Percentiles rank a stretch among this genome's conserved stretches.
These are phyloP conservation scores for Gymnarchus niloticus DNA, from an alignment of 2,113 vertebrate species.

Conservation along the genomic window DNA sequence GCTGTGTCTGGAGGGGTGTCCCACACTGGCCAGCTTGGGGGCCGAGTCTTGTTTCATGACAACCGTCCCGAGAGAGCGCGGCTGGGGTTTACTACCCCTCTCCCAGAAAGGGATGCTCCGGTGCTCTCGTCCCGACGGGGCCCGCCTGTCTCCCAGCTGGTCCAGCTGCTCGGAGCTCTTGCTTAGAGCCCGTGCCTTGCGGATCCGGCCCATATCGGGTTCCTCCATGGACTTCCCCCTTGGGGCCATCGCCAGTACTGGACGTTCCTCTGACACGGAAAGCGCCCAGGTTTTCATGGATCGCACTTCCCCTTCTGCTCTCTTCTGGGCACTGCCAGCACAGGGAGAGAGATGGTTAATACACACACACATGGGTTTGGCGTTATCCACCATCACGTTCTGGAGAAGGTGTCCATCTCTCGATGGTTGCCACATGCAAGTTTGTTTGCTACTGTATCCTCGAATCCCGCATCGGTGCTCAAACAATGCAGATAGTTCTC, in stretches of 20 bases:
- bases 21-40: slow-evolving; percentile 5
- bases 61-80: slow-evolving; percentile 37
- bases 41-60: slow-evolving; percentile 39
- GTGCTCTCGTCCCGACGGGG: slow-evolving; percentile 26
- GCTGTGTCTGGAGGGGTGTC: slow-evolving; percentile 6
- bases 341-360: not conserved
- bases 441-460: not conserved
- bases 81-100: slow-evolving; percentile 32
- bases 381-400: not conserved
- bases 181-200: slow-evolving; percentile 48
- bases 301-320: slow-evolving; percentile 18
- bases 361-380: not conserved
- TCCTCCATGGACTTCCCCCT: slow-evolving; percentile 71
- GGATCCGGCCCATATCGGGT: slow-evolving; percentile 43
- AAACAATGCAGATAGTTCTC: not conserved
- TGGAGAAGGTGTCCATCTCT: not conserved
- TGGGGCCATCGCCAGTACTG: slow-evolving; percentile 44
- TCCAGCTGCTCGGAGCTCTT: slow-evolving; percentile 66
- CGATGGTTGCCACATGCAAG: not conserved
- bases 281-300: slow-evolving; percentile 13
- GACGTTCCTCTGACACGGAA: slow-evolving; percentile 34
- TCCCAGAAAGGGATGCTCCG: slow-evolving; percentile 23
- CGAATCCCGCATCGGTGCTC: not conserved
- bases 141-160: slow-evolving; percentile 27
- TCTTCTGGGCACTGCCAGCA: slow-evolving; percentile 41